Evolutionary conservation across 2,797 vertebrate species (phyloP).

Genomic region (Adrianichthys oophorus): DNA sequence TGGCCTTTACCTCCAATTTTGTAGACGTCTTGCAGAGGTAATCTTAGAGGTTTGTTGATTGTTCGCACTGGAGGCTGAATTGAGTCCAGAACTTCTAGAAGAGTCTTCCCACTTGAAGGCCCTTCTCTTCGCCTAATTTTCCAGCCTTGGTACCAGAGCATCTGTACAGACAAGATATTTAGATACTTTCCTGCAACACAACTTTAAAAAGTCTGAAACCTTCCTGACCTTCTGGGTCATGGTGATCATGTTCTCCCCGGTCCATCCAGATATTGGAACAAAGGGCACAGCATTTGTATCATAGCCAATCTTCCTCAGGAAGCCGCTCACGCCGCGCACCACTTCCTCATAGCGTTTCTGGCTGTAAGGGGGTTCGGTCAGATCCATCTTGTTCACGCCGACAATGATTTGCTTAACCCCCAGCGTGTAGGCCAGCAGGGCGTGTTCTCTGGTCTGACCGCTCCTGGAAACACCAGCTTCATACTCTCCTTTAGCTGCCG

Average conservation of each 20-base stretch:
- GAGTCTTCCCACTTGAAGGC: slow-evolving; percentile 64
- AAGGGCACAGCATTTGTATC: slow-evolving; percentile 74
- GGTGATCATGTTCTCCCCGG: slow-evolving; percentile 80
- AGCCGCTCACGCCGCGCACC: slow-evolving; percentile 70
- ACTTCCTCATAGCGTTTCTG: slow-evolving; percentile 82
- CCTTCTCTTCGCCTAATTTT: slow-evolving; percentile 72
- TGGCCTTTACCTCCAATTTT: slow-evolving; percentile 76
- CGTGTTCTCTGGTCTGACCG: slow-evolving; percentile 84
- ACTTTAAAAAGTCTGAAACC: no score
- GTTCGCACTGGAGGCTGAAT: slow-evolving; percentile 75
- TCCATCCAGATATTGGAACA: slow-evolving; percentile 82
- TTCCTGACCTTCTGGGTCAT: slow-evolving; percentile 74
- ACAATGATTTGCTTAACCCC: slow-evolving; percentile 85
- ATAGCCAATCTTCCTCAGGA: slow-evolving; percentile 83
- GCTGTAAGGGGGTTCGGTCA: slow-evolving; percentile 78
- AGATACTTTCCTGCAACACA: neutral
- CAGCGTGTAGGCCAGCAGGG: slow-evolving; percentile 82
- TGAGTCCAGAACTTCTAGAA: slow-evolving; percentile 80
- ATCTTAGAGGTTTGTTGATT: slow-evolving; percentile 76
- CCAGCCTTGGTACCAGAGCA: slow-evolving; percentile 84
- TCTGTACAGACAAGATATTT: slow-evolving; percentile 47
- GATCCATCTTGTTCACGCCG: slow-evolving; percentile 85
- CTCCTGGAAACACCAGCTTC: slow-evolving; percentile 82
- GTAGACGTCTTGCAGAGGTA: slow-evolving; percentile 84
- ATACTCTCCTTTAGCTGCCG: slow-evolving; percentile 82